A percentile compares a stretch with the other conserved stretches of the same genome.
These are phyloP conservation scores for Sciurus carolinensis DNA, from an alignment of 2,797 vertebrate genomes.

Conservation along the genomic window DNA sequence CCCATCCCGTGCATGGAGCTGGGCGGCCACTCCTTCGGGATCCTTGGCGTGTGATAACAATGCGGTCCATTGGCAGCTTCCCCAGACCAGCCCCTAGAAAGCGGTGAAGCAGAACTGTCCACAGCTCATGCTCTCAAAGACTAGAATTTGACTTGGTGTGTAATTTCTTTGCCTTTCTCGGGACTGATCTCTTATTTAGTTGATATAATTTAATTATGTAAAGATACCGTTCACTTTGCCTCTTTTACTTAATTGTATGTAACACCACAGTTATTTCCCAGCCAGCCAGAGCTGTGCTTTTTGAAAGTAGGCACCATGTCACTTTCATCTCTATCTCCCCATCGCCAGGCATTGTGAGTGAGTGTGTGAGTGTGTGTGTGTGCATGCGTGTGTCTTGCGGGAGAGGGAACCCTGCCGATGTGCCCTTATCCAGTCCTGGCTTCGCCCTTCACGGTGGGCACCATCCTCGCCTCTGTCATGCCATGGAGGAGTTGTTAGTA, in stretches of 20 bases:
- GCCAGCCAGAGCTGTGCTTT: not conserved
- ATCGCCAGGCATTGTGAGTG: fast-evolving
- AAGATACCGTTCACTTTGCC: constrained; percentile 28
- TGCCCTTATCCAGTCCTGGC: not conserved
- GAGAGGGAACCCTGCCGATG: fast-evolving
- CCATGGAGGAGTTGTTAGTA: not conserved
- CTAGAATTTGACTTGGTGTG: constrained; percentile 42
- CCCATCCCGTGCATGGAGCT: constrained; percentile 6
- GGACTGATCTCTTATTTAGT: constrained; percentile 62
- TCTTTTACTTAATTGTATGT: not conserved
- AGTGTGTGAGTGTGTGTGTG: not conserved
- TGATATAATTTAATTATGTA: constrained; percentile 25
- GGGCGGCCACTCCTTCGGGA: constrained; percentile 70
- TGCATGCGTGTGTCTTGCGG: not conserved
- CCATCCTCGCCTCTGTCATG: not conserved
- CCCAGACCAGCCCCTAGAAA: constrained; percentile 69
- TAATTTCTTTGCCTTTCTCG: constrained; percentile 71
- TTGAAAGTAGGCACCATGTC: not conserved
- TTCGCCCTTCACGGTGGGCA: fast-evolving
- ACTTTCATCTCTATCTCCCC: not conserved
- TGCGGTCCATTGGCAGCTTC: constrained; percentile 80
- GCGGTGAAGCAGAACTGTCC: constrained; percentile 74
- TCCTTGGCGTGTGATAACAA: constrained; percentile 62
- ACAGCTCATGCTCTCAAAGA: constrained; percentile 69
- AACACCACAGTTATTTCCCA: not conserved